Evolutionary conservation across 2,888 invertebrate species (phyloP).

Genomic region (Trissolcus brochymenae): DNA sequence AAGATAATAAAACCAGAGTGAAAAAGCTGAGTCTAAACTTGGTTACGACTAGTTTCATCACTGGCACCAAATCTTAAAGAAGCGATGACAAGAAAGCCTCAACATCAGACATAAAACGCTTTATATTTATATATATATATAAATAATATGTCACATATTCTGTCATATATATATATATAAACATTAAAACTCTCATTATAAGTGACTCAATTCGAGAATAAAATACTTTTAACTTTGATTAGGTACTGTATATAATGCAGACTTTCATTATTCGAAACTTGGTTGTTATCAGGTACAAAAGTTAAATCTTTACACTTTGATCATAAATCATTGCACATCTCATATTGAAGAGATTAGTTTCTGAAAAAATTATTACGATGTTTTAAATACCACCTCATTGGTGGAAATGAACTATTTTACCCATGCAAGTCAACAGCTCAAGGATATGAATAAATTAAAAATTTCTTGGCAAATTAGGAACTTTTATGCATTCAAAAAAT

Average conservation of each 20-base stretch:
- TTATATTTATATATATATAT: conserved; percentile 28
- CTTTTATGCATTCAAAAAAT: no score
- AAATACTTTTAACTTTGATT: conserved; percentile 17
- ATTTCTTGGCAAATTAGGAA: no score
- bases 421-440: no score
- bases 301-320: conserved; percentile 27
- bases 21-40: not conserved
- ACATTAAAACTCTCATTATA: not conserved
- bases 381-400: no score
- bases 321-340: not conserved
- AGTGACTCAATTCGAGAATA: conserved; percentile 5
- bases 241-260: conserved; percentile 36
- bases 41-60: not conserved
- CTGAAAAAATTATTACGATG: no score
- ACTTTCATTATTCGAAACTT: conserved; percentile 50
- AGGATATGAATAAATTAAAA: no score
- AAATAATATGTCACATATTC: no score
- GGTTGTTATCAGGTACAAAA: conserved; percentile 50
- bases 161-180: conserved; percentile 28
- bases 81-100: not conserved
- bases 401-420: no score
- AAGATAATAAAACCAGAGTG: not conserved
- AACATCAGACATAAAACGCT: conserved; percentile 12
- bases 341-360: no score
- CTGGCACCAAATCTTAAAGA: conserved; percentile 13